Evolutionary conservation across 1,140 invertebrate species (phyloP).

Genomic region (Zaprionus ornatus): DNA sequence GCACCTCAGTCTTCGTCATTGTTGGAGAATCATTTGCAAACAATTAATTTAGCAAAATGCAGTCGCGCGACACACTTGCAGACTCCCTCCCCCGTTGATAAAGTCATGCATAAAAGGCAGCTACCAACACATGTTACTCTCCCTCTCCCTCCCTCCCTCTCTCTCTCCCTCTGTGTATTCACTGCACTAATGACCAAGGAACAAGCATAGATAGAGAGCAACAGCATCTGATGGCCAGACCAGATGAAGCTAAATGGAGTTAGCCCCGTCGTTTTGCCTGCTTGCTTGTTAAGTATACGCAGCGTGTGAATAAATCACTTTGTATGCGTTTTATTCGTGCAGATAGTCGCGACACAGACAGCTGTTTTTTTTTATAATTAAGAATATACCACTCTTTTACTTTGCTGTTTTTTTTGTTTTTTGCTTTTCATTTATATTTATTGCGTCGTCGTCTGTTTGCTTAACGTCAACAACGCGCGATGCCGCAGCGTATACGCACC

Average conservation of each 20-base stretch:
- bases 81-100: background rate
- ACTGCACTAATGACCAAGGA: slow-evolving; percentile 47
- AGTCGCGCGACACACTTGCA: slow-evolving; percentile 23
- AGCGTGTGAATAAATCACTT: slow-evolving; percentile 46
- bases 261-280: slow-evolving; percentile 1
- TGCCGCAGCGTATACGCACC: slow-evolving; percentile 11
- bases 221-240: slow-evolving; percentile 28
- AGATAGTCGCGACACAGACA: background rate
- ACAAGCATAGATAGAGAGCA: background rate
- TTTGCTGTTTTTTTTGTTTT: slow-evolving; percentile 6
- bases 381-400: slow-evolving; percentile 26
- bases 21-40: slow-evolving; percentile 44
- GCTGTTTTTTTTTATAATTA: slow-evolving; percentile 31
- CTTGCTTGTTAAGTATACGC: slow-evolving; percentile 20
- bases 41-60: slow-evolving; percentile 51
- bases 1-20: background rate
- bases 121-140: slow-evolving; percentile 8
- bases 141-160: background rate
- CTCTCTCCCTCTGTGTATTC: background rate
- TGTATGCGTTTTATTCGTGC: slow-evolving; percentile 25
- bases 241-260: slow-evolving; percentile 17
- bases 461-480: slow-evolving; percentile 1
- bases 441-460: slow-evolving; percentile 24
- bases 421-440: slow-evolving; percentile 31
- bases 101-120: slow-evolving; percentile 15